A percentile compares a stretch with the other conserved stretches of the same genome.
Conservation (phyloP, 2,113 vertebrate species). For the Gallinago media region DNA sequence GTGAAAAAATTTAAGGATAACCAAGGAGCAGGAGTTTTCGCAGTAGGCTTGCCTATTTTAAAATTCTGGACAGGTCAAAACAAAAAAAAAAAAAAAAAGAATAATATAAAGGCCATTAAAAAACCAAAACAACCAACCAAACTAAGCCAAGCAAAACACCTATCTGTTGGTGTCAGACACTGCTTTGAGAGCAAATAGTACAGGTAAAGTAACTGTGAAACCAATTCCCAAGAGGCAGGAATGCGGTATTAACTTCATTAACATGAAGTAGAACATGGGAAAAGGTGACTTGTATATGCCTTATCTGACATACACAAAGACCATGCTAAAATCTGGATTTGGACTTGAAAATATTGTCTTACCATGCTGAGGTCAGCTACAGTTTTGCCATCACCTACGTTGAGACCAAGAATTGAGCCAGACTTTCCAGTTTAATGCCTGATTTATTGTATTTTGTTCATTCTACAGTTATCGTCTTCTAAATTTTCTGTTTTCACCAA, state of each 20-base stretch:
- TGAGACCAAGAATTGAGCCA: neutral
- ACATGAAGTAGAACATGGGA: neutral
- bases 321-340: neutral
- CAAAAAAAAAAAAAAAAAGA: neutral
- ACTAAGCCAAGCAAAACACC: neutral
- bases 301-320: neutral
- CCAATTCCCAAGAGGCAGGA: neutral
- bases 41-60: neutral
- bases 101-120: neutral
- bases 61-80: neutral
- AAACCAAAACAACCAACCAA: neutral
- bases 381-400: neutral
- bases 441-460: neutral
- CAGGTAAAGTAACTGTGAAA: neutral
- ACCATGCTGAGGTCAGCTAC: neutral
- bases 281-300: neutral
- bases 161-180: neutral
- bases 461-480: neutral
- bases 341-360: neutral
- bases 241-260: neutral
- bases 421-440: neutral
- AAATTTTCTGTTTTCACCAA: neutral
- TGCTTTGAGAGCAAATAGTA: neutral
- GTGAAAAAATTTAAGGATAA: neutral
- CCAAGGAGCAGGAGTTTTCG: neutral